Conservation (phyloP, 2,797 vertebrate species). For the Anguilla anguilla region DNA sequence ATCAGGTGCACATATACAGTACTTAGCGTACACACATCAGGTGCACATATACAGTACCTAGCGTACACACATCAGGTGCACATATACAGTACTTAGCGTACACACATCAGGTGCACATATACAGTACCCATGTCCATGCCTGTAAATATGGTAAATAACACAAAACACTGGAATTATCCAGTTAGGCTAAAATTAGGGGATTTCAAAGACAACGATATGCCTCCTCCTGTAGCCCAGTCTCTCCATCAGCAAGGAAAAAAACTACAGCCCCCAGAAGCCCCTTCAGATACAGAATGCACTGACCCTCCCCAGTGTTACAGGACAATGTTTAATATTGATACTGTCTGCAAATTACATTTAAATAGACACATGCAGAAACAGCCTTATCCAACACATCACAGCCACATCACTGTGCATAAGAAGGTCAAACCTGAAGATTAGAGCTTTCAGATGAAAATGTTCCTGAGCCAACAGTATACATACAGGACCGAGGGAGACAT, state of each 20-base stretch:
- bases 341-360: neutral
- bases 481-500: neutral
- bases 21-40: too few relatives aligned
- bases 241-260: too few relatives aligned
- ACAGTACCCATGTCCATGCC: too few relatives aligned
- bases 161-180: too few relatives aligned
- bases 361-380: neutral
- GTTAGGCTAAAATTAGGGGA: too few relatives aligned
- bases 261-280: neutral
- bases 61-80: too few relatives aligned
- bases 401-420: neutral
- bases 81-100: neutral
- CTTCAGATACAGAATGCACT: neutral
- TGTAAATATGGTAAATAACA: too few relatives aligned
- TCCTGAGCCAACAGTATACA: neutral
- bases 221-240: too few relatives aligned
- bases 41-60: too few relatives aligned
- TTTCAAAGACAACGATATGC: too few relatives aligned
- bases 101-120: neutral
- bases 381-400: neutral
- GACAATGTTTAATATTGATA: neutral
- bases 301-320: neutral
- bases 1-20: too few relatives aligned
- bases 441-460: neutral
- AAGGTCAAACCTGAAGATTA: neutral